phyloP scores from a whole-genome alignment of 2,113 vertebrate genomes.

The Chaetodon auriga region DNA sequence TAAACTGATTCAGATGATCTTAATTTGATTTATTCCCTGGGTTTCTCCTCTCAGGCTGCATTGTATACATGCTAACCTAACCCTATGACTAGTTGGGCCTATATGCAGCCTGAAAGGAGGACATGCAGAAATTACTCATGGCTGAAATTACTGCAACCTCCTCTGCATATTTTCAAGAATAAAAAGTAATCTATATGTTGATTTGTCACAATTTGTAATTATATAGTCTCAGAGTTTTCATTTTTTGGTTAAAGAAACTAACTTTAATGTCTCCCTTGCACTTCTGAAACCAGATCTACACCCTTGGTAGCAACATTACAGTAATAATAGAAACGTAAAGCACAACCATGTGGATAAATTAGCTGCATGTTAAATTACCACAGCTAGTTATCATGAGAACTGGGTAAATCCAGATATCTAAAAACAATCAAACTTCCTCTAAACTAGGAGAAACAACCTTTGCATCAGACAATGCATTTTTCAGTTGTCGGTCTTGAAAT shows the following conservation, averaged over 20 bases:
- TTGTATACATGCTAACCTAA: background rate
- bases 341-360: background rate
- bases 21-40: background rate
- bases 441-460: background rate
- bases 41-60: constrained; percentile 5
- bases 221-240: background rate
- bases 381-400: no score
- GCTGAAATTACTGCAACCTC: background rate
- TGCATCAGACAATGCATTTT: background rate
- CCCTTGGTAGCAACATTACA: background rate
- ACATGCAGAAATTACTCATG: background rate
- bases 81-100: background rate
- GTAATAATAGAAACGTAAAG: background rate
- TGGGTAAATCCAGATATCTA: background rate
- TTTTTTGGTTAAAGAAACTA: background rate
- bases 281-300: background rate
- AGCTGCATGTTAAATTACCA: background rate
- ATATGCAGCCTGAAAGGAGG: background rate
- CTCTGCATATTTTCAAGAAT: background rate
- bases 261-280: background rate
- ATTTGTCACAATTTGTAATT: background rate
- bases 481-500: background rate
- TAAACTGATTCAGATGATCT: background rate
- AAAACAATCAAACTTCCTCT: background rate
- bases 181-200: background rate